phyloP scores from a whole-genome alignment of 64 coral and sea anemone species.

The Hydrozoanthus tunicans region DNA sequence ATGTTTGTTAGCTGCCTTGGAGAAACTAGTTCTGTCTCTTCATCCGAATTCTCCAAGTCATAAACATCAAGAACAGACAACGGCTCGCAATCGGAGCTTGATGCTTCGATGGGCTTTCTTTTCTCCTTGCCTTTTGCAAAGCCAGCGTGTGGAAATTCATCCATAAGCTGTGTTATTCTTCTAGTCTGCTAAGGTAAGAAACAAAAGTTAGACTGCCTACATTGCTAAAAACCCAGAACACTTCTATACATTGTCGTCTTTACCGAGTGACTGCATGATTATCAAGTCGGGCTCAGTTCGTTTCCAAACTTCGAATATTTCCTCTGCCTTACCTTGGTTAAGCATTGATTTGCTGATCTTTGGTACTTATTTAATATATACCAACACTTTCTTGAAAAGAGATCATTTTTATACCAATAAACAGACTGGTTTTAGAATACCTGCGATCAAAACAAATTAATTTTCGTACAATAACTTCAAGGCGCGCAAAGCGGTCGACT shows the following conservation, averaged over 20 bases:
- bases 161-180: neutral
- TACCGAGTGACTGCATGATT: too few relatives aligned
- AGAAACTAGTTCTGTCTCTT: slow-evolving; percentile 70
- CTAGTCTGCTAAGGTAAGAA: neutral
- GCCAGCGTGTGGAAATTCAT: neutral
- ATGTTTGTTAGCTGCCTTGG: slow-evolving; percentile 76
- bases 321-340: neutral
- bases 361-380: neutral
- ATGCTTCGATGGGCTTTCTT: neutral
- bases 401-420: neutral
- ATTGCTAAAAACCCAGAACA: neutral
- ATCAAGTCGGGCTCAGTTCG: too few relatives aligned
- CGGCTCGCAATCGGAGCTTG: slow-evolving; percentile 2
- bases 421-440: slow-evolving; percentile 26
- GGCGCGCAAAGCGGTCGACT: neutral
- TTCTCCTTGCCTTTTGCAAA: neutral
- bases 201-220: neutral
- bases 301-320: neutral
- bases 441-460: neutral
- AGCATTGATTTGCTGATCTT: slow-evolving; percentile 1
- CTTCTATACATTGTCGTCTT: neutral
- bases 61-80: slow-evolving; percentile 42
- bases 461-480: neutral
- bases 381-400: neutral
- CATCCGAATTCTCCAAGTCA: neutral